Conservation (phyloP, 2,888 invertebrate genomes). For the Clanis bilineata region DNA sequence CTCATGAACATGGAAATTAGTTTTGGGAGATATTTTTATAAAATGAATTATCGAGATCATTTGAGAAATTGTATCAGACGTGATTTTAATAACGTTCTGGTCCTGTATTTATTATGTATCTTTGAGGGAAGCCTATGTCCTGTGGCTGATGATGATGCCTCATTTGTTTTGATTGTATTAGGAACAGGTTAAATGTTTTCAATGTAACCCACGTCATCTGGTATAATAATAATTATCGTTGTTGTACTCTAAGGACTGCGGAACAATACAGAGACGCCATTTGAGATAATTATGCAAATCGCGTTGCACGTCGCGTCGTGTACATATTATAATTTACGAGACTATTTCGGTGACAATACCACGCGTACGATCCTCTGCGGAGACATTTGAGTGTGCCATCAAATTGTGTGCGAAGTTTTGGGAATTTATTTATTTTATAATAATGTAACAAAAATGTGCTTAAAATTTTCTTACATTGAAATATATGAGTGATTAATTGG, state of each 20-base stretch:
- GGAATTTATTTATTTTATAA: no score
- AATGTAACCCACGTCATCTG: neutral
- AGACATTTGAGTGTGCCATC: neutral
- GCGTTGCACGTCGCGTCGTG: neutral
- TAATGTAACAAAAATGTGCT: no score
- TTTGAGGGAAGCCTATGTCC: no score
- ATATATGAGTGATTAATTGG: no score
- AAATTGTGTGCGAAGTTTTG: neutral
- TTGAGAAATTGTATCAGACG: neutral
- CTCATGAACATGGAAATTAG: neutral
- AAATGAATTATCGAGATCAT: neutral
- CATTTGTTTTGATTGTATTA: no score
- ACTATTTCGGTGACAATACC: neutral
- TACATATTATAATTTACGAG: constrained; percentile 5
- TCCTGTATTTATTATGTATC: neutral
- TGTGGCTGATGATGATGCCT: no score
- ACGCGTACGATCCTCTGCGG: neutral
- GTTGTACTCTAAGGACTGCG: neutral
- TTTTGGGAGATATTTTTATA: neutral
- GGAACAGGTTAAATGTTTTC: neutral
- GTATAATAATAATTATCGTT: neutral
- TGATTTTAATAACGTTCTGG: neutral
- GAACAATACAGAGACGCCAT: constrained; percentile 1
- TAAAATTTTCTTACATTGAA: no score
- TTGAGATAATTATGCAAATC: constrained; percentile 10